Evolutionary conservation across 2,888 invertebrate genomes (phyloP), one percentile per base, ranked within the genome.

Genomic region (Tetropium fuscum): DNA sequence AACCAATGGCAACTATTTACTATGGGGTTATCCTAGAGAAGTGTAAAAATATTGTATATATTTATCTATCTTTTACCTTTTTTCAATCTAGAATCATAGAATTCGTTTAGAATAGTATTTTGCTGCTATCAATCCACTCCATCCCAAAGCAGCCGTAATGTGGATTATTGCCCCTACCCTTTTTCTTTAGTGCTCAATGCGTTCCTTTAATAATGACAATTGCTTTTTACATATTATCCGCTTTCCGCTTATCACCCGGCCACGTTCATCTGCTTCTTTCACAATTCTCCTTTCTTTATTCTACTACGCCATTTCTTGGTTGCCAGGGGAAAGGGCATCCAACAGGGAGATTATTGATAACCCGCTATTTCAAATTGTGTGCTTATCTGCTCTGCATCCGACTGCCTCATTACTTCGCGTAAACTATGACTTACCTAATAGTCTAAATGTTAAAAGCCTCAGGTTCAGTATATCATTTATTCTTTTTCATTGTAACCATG

Each of bases 211-310:
- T 20, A 11, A 22, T 43, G 20, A 22, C 3, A 11, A 20, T 16
- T 30, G n/a, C 45, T 10, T 45, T 40, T 16, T 47, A 19, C 34
- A 30, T 47, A 30, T 32, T 27, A 34, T 27, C 34, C 47, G 18
- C 34, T 16, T 47, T 18, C 32, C 20, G 30, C 1, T 10, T 47
- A 11, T 16, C 20, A 8, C 32, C 18, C 7, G 8, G 20, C 22
- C 13, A 15, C 15, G 13, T 43, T 43, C 41, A 13, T 43, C 41
- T 11, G 11, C 13, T 19, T 22, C 41, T 22, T 43, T 20, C 41
- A 43, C 47, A 30, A 15, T 19, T 45, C 27, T n/a, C 45, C 30
- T 45, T 45, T 45, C 45, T 25, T 10, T 10, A 27, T 47, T 47
- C 47, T 27, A 27, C 16, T 15, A n/a, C 41, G 7, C 13, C 15